Evolutionary conservation across 2,113 vertebrate species (phyloP).

Genomic region (Neoarius graeffei): DNA sequence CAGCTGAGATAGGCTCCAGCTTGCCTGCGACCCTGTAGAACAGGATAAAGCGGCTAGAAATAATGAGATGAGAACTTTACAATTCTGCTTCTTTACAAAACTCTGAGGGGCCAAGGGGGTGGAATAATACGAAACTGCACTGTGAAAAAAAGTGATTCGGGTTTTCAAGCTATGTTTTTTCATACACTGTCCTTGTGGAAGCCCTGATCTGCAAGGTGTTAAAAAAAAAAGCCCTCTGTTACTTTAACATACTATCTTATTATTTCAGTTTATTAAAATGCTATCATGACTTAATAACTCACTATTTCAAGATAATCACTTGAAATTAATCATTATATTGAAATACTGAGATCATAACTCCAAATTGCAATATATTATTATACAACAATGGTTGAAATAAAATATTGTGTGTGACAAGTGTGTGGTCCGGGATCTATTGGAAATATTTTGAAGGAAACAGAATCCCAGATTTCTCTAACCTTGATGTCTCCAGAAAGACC

Average conservation of each 20-base stretch:
- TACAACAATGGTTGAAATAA: not conserved
- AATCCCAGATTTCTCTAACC: not conserved
- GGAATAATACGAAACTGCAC: not conserved
- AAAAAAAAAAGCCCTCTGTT: not conserved
- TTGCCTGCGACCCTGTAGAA: no score
- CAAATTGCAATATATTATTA: not conserved
- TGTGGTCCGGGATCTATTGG: not conserved
- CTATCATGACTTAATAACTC: not conserved
- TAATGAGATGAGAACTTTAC: not conserved
- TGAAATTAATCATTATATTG: not conserved
- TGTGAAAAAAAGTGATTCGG: not conserved
- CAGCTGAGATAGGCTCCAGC: no score
- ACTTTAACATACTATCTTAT: not conserved
- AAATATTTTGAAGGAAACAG: not conserved
- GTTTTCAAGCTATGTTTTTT: not conserved
- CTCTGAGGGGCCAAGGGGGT: not conserved
- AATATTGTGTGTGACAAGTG: not conserved
- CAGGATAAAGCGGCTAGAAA: no score
- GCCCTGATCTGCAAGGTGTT: not conserved
- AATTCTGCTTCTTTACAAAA: not conserved
- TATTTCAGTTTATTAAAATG: not conserved
- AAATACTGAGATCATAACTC: not conserved
- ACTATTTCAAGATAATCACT: not conserved
- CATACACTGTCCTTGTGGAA: not conserved
- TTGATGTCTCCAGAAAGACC: not conserved